Conservation (phyloP, 2,888 invertebrate species). For the Sminthurinus aureus region DNA sequence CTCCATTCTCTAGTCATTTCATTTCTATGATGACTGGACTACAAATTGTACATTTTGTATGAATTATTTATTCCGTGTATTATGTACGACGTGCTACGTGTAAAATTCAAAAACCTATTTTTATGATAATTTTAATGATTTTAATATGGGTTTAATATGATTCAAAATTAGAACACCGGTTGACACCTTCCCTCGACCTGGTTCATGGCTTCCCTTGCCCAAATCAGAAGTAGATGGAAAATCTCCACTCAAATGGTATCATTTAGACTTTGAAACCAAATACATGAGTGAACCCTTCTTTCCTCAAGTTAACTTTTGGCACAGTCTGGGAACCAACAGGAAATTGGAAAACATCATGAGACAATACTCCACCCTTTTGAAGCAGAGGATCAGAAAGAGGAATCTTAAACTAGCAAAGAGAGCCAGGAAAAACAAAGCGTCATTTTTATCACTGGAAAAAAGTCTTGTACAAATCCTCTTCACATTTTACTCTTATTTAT, state of each 20-base stretch:
- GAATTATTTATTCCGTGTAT: too few relatives aligned
- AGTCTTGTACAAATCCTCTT: too few relatives aligned
- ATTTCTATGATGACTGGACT: too few relatives aligned
- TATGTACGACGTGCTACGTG: too few relatives aligned
- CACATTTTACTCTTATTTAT: too few relatives aligned
- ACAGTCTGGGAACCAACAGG: background rate
- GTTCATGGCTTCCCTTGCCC: constrained; percentile 23
- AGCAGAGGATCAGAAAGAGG: background rate
- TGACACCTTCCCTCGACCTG: background rate
- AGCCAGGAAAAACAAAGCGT: too few relatives aligned
- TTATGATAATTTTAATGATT: background rate
- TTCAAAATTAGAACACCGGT: constrained; percentile 9
- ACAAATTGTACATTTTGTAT: too few relatives aligned
- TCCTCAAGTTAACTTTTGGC: constrained; percentile 10
- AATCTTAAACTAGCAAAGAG: too few relatives aligned
- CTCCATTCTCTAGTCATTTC: too few relatives aligned
- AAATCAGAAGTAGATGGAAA: constrained; percentile 9
- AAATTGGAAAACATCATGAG: constrained; percentile 1
- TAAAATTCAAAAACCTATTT: too few relatives aligned
- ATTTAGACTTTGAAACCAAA: constrained; percentile 41
- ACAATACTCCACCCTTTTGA: background rate
- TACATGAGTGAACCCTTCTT: constrained; percentile 30
- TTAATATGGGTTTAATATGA: background rate
- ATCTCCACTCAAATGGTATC: constrained; percentile 34
- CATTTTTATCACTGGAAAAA: too few relatives aligned